These are phyloP conservation scores for Habropoda laboriosa DNA, from an alignment of 1,140 invertebrate genomes.

Conservation along the genomic window DNA sequence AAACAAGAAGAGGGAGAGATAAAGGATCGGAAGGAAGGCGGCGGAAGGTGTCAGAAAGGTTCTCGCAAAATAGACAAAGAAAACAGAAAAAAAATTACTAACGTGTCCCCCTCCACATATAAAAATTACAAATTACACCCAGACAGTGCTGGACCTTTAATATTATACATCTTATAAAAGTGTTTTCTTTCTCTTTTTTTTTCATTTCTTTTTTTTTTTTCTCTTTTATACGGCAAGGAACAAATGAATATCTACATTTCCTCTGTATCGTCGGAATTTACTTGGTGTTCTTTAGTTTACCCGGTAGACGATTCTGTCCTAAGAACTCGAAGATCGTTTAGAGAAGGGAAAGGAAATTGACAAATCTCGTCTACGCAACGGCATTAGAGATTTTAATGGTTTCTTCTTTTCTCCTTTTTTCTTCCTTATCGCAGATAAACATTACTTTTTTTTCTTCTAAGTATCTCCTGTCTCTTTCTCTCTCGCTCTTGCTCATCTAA, in stretches of 20 bases:
- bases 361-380: conserved; percentile 17
- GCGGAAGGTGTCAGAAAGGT: not conserved
- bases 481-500: conserved; percentile 7
- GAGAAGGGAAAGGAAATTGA: conserved; percentile 18
- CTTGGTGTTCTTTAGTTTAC: conserved; percentile 1
- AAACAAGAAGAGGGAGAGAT: conserved; percentile 14
- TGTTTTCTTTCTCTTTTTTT: not conserved
- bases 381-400: not conserved
- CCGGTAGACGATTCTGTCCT: not conserved
- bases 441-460: not conserved
- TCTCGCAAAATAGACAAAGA: conserved; percentile 39
- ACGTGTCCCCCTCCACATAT: conserved; percentile 28
- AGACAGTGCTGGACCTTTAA: not conserved
- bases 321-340: not conserved
- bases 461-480: not conserved
- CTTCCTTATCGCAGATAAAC: not conserved
- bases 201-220: not conserved
- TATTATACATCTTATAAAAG: conserved; percentile 45
- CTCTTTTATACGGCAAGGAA: not conserved
- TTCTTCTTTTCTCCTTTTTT: not conserved
- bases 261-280: conserved; percentile 26
- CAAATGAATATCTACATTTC: conserved; percentile 33
- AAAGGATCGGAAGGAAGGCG: not conserved
- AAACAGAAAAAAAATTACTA: conserved; percentile 30
- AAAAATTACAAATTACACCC: conserved; percentile 54